Evolutionary conservation across 2,113 vertebrate genomes (phyloP), one percentile per base, ranked within the genome.

Genomic region (Myocastor coypus): DNA sequence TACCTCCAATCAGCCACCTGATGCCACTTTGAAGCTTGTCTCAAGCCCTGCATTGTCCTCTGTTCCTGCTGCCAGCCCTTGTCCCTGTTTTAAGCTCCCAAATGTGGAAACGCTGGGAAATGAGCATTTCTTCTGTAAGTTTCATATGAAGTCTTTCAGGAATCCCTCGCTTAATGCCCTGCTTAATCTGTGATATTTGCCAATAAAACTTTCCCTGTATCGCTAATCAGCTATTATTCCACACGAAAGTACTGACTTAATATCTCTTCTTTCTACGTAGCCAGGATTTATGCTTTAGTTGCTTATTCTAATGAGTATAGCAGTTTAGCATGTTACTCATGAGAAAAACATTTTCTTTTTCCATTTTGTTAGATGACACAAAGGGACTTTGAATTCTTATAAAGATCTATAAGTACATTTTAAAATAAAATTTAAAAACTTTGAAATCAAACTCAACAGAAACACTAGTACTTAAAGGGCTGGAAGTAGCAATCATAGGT

Each of bases 381-480:
- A 91, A 91, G 24, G 46, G 12, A 83, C 34, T 66, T 64, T 50
- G 84, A 83, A 71, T 87, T 69, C 28, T 73, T 90, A 12, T 34
- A 90, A 91, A 59, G 73, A 69, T 42, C 26, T 3, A 46, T 19
- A 59, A 17, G 24, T 24, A 32, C 4, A 73, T 92, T 84, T 92
- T 80, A 52, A 94, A 91, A 83, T 73, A 83, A 8, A 89, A 26
- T 63, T 10, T 82, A 91, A 86, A 52, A 42, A 77, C 61, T 75
- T 80, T 66, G 69, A 83, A 92, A 71, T 46, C 50, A 46, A 84
- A 89, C 75, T 32, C 89, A 91, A 81, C 30, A 63, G 52, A 78
- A 91, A 91, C 2, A 55, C 30, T 16, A 52, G 81, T 78, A n/a
- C 61, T 87, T 83, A 73, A 55, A 80, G 63, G 9, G 22, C 4